phyloP scores from a whole-genome alignment of 2,888 invertebrate species.

The Lithophane ornitopus region DNA sequence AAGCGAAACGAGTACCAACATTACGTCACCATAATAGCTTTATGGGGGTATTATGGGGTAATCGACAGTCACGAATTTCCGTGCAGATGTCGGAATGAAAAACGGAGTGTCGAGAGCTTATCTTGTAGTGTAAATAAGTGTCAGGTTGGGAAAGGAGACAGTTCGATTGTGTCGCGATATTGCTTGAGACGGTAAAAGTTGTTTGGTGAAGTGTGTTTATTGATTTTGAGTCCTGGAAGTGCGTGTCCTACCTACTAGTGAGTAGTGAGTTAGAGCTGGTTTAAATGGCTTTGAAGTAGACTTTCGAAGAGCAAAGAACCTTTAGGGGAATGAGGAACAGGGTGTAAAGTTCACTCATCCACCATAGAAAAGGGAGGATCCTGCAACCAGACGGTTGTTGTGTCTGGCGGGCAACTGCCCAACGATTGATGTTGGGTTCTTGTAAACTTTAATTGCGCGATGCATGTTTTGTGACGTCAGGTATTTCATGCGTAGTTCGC shows the following conservation, averaged over 20 bases:
- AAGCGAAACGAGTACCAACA: constrained; percentile 37
- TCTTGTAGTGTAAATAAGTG: constrained; percentile 51
- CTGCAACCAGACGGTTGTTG: too few relatives aligned
- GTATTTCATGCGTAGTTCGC: too few relatives aligned
- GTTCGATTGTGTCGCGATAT: constrained; percentile 33
- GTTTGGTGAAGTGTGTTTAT: constrained; percentile 4
- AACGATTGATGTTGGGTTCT: too few relatives aligned
- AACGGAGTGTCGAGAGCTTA: constrained; percentile 47
- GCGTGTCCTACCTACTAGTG: background rate
- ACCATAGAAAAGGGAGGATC: too few relatives aligned
- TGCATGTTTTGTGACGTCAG: too few relatives aligned
- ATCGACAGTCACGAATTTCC: constrained; percentile 59
- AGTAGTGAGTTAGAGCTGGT: background rate
- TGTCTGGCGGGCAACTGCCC: too few relatives aligned
- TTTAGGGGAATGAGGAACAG: too few relatives aligned
- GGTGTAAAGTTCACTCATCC: too few relatives aligned
- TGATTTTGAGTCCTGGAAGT: background rate
- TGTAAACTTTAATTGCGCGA: too few relatives aligned
- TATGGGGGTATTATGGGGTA: constrained; percentile 51
- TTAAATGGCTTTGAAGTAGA: background rate
- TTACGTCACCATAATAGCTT: constrained; percentile 50
- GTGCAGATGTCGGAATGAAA: constrained; percentile 42
- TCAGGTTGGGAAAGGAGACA: constrained; percentile 40
- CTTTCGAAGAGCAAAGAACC: background rate
- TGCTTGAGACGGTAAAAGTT: background rate